phyloP scores from a whole-genome alignment of 2,113 vertebrate genomes.

The Cynocephalus volans region DNA sequence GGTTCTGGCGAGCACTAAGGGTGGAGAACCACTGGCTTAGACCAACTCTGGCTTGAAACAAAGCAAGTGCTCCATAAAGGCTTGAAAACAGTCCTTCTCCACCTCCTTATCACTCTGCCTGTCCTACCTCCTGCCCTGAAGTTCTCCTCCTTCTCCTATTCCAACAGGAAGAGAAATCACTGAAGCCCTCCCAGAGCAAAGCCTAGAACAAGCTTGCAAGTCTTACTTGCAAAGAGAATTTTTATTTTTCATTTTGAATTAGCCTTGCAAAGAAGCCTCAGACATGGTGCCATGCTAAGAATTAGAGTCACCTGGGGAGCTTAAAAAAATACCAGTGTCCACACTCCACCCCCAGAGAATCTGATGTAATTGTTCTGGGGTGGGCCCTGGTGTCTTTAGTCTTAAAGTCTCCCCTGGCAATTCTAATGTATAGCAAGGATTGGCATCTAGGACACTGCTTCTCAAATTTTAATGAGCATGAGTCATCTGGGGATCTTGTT shows the following conservation, averaged over 20 bases:
- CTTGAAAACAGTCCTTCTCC: background rate
- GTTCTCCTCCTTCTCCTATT: background rate
- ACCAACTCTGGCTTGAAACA: background rate
- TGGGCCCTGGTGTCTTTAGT: background rate
- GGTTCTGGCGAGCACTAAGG: background rate
- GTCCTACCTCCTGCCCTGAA: background rate
- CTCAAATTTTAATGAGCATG: background rate
- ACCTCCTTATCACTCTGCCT: background rate
- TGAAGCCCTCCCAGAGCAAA: conserved; percentile 5
- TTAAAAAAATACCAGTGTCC: background rate
- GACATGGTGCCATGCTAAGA: background rate
- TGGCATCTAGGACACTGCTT: background rate
- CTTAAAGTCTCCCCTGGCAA: background rate
- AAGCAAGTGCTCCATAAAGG: background rate
- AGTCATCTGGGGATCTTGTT: background rate
- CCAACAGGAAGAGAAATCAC: background rate
- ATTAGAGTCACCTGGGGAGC: background rate
- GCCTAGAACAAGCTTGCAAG: background rate
- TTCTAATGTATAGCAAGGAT: background rate
- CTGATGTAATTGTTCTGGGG: background rate
- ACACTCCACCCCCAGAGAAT: background rate
- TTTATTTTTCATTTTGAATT: background rate
- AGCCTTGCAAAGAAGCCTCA: background rate
- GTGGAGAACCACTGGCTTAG: background rate
- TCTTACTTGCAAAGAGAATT: background rate